Evolutionary conservation across 2,888 invertebrate genomes (phyloP).

Genomic region (Limnephilus marmoratus): DNA sequence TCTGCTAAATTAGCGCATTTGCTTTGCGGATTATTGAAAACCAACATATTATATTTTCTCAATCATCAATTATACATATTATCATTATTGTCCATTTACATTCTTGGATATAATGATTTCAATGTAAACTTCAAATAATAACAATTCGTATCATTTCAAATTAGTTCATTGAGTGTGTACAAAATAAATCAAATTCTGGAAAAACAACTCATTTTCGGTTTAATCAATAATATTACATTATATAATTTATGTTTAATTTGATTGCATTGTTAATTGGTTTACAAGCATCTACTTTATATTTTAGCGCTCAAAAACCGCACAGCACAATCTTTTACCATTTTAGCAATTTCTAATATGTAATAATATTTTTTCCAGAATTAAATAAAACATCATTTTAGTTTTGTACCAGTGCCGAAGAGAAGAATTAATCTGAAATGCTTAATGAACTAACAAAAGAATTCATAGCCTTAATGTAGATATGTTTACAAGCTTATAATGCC

Average conservation of each 20-base stretch:
- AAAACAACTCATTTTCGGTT: background rate
- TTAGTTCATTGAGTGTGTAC: slow-evolving; percentile 22
- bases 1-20: slow-evolving; percentile 12
- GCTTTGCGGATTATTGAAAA: slow-evolving; percentile 21
- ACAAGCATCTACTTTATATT: slow-evolving; percentile 7
- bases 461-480: slow-evolving; percentile 64
- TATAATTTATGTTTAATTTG: background rate
- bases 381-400: slow-evolving; percentile 19
- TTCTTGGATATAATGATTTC: background rate
- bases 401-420: slow-evolving; percentile 30
- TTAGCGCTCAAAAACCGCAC: slow-evolving; percentile 30
- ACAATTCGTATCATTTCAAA: background rate
- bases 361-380: slow-evolving; percentile 2
- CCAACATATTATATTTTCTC: background rate
- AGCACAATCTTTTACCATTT: slow-evolving; percentile 14
- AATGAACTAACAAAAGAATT: slow-evolving; percentile 70
- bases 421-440: slow-evolving; percentile 69
- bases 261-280: background rate
- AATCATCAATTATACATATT: slow-evolving; percentile 7
- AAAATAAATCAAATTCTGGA: background rate
- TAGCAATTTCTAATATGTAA: background rate
- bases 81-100: background rate
- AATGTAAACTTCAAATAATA: background rate
- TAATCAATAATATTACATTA: background rate
- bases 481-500: slow-evolving; percentile 59